Conservation (phyloP, 2,888 invertebrate species). For the Cephus sareptanus region DNA sequence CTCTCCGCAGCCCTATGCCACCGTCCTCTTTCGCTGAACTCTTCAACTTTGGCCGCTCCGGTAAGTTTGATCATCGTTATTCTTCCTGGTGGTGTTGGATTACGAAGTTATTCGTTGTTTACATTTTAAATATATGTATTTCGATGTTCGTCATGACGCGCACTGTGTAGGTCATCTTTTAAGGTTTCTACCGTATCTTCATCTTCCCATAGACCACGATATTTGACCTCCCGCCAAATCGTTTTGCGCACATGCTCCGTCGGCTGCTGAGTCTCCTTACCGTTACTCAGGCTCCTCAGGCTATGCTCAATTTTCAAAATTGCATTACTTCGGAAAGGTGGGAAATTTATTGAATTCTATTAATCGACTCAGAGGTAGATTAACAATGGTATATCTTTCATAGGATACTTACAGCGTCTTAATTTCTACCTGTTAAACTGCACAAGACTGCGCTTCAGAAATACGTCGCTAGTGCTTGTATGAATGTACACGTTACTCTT, state of each 20-base stretch:
- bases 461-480: neutral
- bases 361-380: neutral
- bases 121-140: conserved; percentile 2
- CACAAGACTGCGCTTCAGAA: neutral
- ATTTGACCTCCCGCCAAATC: neutral
- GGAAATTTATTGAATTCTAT: neutral
- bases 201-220: conserved; percentile 9
- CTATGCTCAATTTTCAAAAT: neutral
- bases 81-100: neutral
- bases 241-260: conserved; percentile 43
- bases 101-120: neutral
- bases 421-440: neutral
- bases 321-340: no score
- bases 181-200: neutral
- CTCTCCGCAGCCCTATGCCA: conserved; percentile 40
- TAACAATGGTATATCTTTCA: neutral
- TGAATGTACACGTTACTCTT: neutral
- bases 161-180: neutral
- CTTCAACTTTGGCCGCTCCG: conserved; percentile 47
- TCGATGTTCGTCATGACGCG: neutral
- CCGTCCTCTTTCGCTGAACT: conserved; percentile 45
- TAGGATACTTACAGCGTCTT: neutral
- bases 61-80: conserved; percentile 43
- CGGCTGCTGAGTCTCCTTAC: conserved; percentile 20
- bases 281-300: neutral